Evolutionary conservation across 2,113 vertebrate species (phyloP), one percentile per base, ranked within the genome.

Genomic region (Hepsetus odoe): DNA sequence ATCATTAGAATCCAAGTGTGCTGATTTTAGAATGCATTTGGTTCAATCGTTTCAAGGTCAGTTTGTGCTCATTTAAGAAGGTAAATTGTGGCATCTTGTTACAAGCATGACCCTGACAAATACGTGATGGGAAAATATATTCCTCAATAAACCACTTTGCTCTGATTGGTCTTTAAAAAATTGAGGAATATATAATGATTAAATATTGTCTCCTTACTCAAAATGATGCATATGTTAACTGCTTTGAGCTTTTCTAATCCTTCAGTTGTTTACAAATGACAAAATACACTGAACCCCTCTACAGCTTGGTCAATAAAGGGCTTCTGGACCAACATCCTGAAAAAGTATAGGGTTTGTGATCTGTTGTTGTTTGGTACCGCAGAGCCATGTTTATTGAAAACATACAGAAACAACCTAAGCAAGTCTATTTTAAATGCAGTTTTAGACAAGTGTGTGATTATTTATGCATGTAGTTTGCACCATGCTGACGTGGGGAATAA

Each of bases 21-120:
- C 28, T 32, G 58, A 32, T 65, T 65, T 22, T 20, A 65, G 38
- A n/a, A 22, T 65, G 33, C 33, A 65, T 65, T 38, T 65, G 32
- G 33, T 18, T 22, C 61, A 38, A 65, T 38, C 20, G 11, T 22
- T 65, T 38, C 35, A 65, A 65, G 38, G 61, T 14, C 13, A 28
- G 24, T 33, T 62, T 16, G 20, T 62, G 30, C 20, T 22, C 32
- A 35, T 38, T 20, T 22, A 35, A 35, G 33, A 65, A n/a, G 18
- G 18, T 65, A 65, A 35, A 65, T 65, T 10, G n/a, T 22, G n/a
- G 51, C n/a, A 24, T 55, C 51, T 11, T 55, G 8, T 22, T 24
- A 18, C 7, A 5, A 24, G n/a, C 51, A 24, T 10, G 51, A 24
- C 24, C 51, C 9, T 22, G n/a, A 55, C n/a, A 55, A 20, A 22